phyloP scores from a whole-genome alignment of 2,113 vertebrate genomes.

The Balaenoptera acutorostrata region DNA sequence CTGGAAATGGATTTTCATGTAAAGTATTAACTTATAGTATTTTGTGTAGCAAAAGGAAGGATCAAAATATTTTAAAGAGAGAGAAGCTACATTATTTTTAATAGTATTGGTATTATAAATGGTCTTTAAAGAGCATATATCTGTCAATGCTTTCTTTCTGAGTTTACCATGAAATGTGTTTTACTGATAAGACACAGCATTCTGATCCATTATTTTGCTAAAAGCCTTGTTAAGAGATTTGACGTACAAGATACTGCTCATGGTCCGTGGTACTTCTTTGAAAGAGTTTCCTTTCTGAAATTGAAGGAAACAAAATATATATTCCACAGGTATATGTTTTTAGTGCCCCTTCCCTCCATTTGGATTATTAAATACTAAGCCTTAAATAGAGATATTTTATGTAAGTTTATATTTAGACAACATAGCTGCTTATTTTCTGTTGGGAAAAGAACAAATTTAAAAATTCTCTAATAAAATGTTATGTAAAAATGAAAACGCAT shows the following conservation, averaged over 20 bases:
- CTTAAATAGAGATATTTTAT: not conserved
- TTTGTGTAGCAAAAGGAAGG: not conserved
- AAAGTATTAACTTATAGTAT: conserved; percentile 29
- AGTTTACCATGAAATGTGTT: conserved; percentile 22
- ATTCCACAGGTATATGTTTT: not conserved
- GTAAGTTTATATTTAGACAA: not conserved
- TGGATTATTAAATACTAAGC: not conserved
- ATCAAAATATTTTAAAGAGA: conserved; percentile 12
- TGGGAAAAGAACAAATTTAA: not conserved
- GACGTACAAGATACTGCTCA: not conserved
- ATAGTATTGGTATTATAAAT: conserved; percentile 3
- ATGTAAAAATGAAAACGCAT: not conserved
- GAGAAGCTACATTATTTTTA: conserved; percentile 8
- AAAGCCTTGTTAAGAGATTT: not conserved
- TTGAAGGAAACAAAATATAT: not conserved
- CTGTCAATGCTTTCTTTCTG: not conserved
- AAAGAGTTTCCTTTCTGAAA: not conserved
- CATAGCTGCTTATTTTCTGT: not conserved
- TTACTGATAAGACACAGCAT: not conserved
- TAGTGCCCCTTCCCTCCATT: not conserved
- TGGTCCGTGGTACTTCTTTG: not conserved
- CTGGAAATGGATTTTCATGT: conserved; percentile 34
- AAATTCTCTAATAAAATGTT: not conserved
- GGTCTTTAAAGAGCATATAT: not conserved
- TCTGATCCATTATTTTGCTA: not conserved